phyloP scores from a whole-genome alignment of 2,113 vertebrate species.

The Otocyon megalotis region DNA sequence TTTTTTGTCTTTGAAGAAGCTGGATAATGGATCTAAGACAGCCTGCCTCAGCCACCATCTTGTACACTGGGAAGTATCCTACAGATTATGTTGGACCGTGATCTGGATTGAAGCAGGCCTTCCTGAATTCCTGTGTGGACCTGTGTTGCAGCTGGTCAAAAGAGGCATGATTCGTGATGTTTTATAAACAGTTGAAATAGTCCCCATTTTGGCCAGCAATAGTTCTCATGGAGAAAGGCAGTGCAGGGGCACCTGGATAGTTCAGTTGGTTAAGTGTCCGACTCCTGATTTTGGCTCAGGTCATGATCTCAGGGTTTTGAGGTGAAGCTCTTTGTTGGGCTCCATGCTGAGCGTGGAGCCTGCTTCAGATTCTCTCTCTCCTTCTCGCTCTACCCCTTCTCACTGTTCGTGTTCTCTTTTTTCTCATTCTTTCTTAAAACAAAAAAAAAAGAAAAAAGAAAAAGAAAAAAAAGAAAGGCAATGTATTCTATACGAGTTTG shows the following conservation, averaged over 20 bases:
- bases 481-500: not conserved
- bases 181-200: not conserved
- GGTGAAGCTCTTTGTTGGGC: not conserved
- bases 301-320: not conserved
- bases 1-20: not conserved
- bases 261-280: not conserved
- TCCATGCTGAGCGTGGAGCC: not conserved
- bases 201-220: not conserved
- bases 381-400: not conserved
- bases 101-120: not conserved
- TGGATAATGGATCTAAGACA: not conserved
- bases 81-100: not conserved
- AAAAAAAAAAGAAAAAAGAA: not conserved
- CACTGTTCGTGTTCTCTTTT: not conserved
- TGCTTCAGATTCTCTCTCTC: not conserved
- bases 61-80: not conserved
- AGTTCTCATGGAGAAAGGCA: not conserved
- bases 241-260: not conserved
- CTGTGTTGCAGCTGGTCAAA: not conserved
- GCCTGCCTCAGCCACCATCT: not conserved
- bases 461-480: not conserved
- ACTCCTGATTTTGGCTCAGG: not conserved
- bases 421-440: not conserved
- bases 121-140: not conserved
- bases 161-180: not conserved